A percentile compares a stretch with the other conserved stretches of the same genome.
Evolutionary conservation across 2,888 invertebrate species (phyloP).

Genomic region (Drosophila mayaguana): DNA sequence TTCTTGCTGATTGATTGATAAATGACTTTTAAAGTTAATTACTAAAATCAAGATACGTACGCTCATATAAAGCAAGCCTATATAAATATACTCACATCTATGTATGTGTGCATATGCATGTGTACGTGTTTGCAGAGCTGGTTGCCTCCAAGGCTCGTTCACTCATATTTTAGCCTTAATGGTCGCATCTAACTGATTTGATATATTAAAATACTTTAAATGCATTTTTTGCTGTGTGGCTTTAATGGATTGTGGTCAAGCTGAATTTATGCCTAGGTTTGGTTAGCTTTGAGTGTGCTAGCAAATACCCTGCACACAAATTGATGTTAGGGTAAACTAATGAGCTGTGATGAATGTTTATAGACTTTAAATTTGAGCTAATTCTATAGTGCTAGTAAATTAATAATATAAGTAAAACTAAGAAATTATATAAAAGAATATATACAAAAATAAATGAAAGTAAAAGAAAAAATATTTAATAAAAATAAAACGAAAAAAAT

Average conservation of each 20-base stretch:
- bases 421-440: too few relatives aligned
- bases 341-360: neutral
- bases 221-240: neutral
- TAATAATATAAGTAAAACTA: too few relatives aligned
- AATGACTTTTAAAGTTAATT: constrained; percentile 74
- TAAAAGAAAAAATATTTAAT: too few relatives aligned
- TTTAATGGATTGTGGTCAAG: constrained; percentile 1
- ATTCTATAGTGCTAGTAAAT: too few relatives aligned
- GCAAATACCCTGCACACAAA: neutral
- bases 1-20: constrained; percentile 74
- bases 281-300: neutral
- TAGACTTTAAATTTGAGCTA: too few relatives aligned
- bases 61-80: constrained; percentile 2
- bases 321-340: neutral
- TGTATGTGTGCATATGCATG: neutral
- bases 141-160: constrained; percentile 15
- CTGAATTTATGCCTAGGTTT: neutral
- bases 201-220: constrained; percentile 8
- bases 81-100: constrained; percentile 1
- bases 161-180: constrained; percentile 19
- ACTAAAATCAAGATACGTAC: constrained; percentile 54
- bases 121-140: neutral
- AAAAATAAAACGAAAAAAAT: too few relatives aligned
- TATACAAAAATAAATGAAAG: too few relatives aligned
- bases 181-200: constrained; percentile 3